phyloP scores from a whole-genome alignment of 2,797 vertebrate genomes.

The Simalia tracyae region DNA sequence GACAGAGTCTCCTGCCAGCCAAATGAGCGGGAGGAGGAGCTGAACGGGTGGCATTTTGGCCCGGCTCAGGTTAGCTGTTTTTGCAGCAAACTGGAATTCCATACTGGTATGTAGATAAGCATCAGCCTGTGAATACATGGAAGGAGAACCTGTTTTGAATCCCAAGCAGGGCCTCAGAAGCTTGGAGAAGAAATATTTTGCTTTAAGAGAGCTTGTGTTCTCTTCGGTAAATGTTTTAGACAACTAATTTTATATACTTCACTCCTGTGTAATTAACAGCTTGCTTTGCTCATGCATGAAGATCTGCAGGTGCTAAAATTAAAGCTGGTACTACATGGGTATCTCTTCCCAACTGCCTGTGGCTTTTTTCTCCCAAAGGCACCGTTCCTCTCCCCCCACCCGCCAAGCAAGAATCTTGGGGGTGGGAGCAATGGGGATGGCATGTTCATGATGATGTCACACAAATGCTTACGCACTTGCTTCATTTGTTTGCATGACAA shows the following conservation, averaged over 20 bases:
- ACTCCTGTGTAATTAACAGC: background rate
- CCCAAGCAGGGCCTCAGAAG: too few species aligned
- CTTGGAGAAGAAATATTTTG: background rate
- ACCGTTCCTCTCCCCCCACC: background rate
- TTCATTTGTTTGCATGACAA: background rate
- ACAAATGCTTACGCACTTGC: background rate
- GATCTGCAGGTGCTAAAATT: background rate
- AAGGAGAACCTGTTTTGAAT: background rate
- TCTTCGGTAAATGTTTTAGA: background rate
- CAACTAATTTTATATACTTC: background rate
- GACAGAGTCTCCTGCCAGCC: background rate
- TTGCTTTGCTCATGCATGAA: background rate
- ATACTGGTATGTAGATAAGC: background rate
- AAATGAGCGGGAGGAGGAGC: background rate
- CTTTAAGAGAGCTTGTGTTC: background rate
- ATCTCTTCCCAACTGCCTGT: background rate
- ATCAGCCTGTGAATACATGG: background rate
- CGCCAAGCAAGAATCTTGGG: background rate
- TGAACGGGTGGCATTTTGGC: background rate
- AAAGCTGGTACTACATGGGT: background rate
- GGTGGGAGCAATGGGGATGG: background rate
- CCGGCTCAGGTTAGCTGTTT: background rate
- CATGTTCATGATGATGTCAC: background rate
- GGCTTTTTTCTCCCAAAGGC: background rate
- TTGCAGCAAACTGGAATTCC: background rate